A percentile compares a stretch with the other conserved stretches of the same genome.
These are phyloP conservation scores for Azemiops feae DNA, from an alignment of 2,113 vertebrate species.

Conservation along the genomic window DNA sequence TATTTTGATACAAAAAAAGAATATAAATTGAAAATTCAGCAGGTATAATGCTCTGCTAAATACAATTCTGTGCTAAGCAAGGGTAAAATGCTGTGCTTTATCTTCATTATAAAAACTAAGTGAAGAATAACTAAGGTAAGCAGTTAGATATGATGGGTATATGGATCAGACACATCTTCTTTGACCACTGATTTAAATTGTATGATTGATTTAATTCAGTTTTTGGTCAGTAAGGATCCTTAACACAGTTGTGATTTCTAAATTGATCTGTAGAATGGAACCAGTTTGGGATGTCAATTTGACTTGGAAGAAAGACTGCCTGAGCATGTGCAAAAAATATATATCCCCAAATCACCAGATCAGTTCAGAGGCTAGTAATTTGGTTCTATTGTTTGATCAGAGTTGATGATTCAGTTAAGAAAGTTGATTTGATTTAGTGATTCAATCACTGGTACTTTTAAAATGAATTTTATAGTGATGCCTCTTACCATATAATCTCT, in stretches of 20 bases:
- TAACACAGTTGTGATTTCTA: background rate
- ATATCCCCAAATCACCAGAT: background rate
- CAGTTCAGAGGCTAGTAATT: background rate
- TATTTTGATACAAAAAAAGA: background rate
- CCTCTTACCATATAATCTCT: background rate
- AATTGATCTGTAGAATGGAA: background rate
- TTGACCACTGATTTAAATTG: background rate
- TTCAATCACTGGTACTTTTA: background rate
- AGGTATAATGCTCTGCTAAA: background rate
- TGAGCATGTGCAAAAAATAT: background rate
- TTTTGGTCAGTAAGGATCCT: background rate
- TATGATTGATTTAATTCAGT: background rate
- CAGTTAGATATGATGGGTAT: background rate
- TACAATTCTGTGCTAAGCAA: background rate
- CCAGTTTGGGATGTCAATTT: background rate
- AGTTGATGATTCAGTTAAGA: background rate
- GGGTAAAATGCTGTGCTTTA: background rate
- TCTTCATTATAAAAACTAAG: background rate
- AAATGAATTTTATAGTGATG: background rate
- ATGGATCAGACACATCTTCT: background rate
- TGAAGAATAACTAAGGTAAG: no score
- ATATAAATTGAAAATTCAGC: background rate
- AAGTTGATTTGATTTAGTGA: background rate
- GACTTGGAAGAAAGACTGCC: background rate
- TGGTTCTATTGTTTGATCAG: background rate